Base-by-base conservation (phyloP, 2,888 invertebrate species). In the Fissipunctia ypsillon region DNA sequence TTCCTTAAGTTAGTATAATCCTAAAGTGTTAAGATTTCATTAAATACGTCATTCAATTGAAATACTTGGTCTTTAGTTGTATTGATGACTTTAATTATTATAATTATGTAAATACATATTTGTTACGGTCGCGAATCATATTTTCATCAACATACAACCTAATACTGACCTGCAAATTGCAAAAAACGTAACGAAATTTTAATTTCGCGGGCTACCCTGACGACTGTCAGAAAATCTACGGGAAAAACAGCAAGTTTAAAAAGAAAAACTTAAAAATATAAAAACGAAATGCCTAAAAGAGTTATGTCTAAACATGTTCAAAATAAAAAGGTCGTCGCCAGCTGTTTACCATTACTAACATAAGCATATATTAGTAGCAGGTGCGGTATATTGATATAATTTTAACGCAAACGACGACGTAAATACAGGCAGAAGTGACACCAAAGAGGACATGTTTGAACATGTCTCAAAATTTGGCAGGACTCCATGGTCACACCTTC, bases 301-400 rank as follows among this genome's bases (percentile, higher is more conserved):
- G 12, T 28, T 72, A 56, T 68, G 56, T 69, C 22, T 71, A 60
- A 80, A 69, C 67, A 84, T 70, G 63, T 70, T 63, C 48, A 48
- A 68, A 78, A 70, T 78, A 73, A 78, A 82, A 56, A 43, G 41
- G 45, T 50, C 22, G 59, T 35, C 75, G 61, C 28, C 83, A 74
- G 75, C 75, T 85, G 83, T 84, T 81, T 81, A 43, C 74, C 59
- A 76, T 82, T 82, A 82, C 87, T 79, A 82, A 79, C 75, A 56
- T 73, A 65, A 79, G 75, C 76, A 85, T 79, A 82, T 82, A 82
- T 85, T 81, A 75, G 78, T 56, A 63, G 45, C 85, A 87, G 85
- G 87, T 87, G 85, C 54, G 78, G 73, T 57, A 64, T 80, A 85
- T 85, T 85, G 87, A 83, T 75, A 82, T 78, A 82, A 76, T 78